Evolutionary conservation across 2,797 vertebrate genomes (phyloP).

Genomic region (Pseudochirops cupreus): DNA sequence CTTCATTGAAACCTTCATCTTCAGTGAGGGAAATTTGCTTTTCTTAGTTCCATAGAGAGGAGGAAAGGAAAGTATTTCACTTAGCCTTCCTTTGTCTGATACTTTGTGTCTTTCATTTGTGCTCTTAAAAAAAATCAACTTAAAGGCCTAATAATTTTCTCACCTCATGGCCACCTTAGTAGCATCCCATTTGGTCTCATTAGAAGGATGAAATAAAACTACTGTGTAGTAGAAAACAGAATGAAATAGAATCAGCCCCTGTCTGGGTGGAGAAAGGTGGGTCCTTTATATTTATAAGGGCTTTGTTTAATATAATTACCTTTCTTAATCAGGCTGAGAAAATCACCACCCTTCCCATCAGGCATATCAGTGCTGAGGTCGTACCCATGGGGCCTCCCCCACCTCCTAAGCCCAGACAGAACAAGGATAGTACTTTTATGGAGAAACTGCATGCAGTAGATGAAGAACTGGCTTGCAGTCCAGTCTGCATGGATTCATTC

Average conservation of each 20-base stretch:
- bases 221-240: neutral
- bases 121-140: neutral
- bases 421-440: constrained; percentile 90
- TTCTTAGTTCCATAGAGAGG: neutral
- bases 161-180: neutral
- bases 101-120: neutral
- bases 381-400: constrained; percentile 90
- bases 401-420: constrained; percentile 82
- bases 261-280: neutral
- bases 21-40: neutral
- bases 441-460: constrained; percentile 96
- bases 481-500: constrained; percentile 89
- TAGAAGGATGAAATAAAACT: neutral
- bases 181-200: neutral
- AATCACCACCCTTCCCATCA: constrained; percentile 60
- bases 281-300: neutral
- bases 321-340: constrained; percentile 80
- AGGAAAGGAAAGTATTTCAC: neutral
- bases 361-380: constrained; percentile 86
- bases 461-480: constrained; percentile 91
- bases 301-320: constrained; percentile 66
- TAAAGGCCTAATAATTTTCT: neutral
- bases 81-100: neutral
- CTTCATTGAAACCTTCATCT: neutral
- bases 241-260: neutral